A percentile compares a stretch with the other conserved stretches of the same genome.
These are phyloP conservation scores for Halictus rubicundus DNA, from an alignment of 1,140 invertebrate genomes.

Conservation along the genomic window DNA sequence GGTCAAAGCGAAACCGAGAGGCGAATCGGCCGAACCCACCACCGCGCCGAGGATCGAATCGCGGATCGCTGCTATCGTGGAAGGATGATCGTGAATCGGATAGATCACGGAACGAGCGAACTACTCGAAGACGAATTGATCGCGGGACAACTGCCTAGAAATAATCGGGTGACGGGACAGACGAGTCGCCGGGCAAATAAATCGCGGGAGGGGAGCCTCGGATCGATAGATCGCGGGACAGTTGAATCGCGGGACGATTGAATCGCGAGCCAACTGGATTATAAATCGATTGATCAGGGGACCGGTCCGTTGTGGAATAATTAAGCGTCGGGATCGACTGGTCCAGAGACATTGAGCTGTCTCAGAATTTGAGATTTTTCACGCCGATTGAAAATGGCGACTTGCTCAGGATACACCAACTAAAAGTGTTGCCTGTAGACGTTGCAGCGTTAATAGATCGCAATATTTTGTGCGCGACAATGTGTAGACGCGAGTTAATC, in stretches of 20 bases:
- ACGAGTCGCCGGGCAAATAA: background rate
- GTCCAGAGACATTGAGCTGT: background rate
- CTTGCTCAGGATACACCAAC: too few species aligned
- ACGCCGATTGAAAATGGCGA: too few species aligned
- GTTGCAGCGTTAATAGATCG: too few species aligned
- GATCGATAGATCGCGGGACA: slow-evolving; percentile 6
- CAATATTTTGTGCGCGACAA: too few species aligned
- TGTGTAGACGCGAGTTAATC: too few species aligned
- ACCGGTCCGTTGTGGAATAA: background rate
- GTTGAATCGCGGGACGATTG: background rate
- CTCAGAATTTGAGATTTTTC: too few species aligned
- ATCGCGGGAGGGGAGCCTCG: background rate
- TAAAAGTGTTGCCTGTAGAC: too few species aligned
- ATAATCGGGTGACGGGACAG: background rate
- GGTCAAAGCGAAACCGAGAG: slow-evolving; percentile 2
- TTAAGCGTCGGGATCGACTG: background rate
- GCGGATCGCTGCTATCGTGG: background rate
- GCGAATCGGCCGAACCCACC: too few species aligned
- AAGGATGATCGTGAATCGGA: slow-evolving; percentile 6
- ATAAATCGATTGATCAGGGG: background rate
- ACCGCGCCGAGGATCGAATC: too few species aligned
- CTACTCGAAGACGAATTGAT: background rate
- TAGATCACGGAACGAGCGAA: background rate
- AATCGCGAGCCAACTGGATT: background rate
- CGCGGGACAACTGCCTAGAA: background rate